Conservation (phyloP, 2,113 vertebrate genomes). For the Urocitellus parryii region DNA sequence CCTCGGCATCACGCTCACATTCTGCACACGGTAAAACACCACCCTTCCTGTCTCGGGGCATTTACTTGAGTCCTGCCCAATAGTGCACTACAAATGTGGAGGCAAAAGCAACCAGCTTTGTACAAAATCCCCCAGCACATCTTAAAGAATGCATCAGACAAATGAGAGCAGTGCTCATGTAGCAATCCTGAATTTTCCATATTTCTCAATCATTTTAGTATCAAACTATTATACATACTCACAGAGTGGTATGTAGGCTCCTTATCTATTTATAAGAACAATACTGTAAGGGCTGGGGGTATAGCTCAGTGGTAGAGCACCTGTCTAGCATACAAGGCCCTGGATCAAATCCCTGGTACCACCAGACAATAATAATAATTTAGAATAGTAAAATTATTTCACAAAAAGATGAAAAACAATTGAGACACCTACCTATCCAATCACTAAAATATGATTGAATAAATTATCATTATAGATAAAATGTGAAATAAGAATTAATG, state of each 20-base stretch:
- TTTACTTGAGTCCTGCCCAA: not conserved
- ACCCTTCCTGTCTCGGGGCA: not conserved
- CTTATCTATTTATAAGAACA: not conserved
- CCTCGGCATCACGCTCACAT: not conserved
- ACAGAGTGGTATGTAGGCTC: not conserved
- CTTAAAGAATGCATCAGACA: not conserved
- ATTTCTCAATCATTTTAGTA: not conserved
- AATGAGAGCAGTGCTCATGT: not conserved
- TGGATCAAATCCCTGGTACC: not conserved
- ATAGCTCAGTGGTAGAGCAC: too few relatives aligned
- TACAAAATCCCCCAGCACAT: not conserved
- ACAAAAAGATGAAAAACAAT: constrained; percentile 25
- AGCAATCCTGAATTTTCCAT: not conserved
- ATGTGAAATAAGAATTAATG: not conserved
- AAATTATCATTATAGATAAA: not conserved
- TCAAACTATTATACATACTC: not conserved
- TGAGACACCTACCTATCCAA: not conserved
- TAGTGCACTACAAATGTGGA: not conserved
- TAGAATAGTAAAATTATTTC: constrained; percentile 27
- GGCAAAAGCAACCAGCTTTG: not conserved
- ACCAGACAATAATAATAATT: not conserved
- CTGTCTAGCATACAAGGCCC: too few relatives aligned
- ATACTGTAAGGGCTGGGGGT: not conserved
- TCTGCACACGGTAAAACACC: not conserved
- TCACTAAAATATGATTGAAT: constrained; percentile 1